Base-by-base conservation (phyloP, 2,888 invertebrate genomes). In the Cartodere bifasciata region DNA sequence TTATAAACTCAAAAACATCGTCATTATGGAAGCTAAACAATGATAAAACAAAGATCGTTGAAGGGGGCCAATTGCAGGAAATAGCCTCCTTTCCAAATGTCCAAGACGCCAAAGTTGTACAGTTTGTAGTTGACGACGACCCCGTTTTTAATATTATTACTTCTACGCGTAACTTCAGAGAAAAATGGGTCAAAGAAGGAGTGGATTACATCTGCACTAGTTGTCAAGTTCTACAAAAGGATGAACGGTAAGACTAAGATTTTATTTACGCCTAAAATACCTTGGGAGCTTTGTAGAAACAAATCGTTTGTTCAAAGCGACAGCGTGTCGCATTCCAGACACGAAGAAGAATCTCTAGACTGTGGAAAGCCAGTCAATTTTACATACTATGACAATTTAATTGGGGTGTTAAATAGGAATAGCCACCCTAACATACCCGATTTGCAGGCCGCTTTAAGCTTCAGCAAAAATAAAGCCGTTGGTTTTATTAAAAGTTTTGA, bases 331-430 rank as follows among this genome's bases (percentile, higher is more conserved):
- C n/a, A n/a, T n/a, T n/a, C n/a, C n/a, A n/a, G n/a, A n/a, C n/a
- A 70, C 68, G 40, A 43, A 27, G 76, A 77, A 48, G 75, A 80
- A 49, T 67, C 72, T 40, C 64, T 84, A 46, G 83, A 84, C 52
- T 86, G 86, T 59, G 85, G 85, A 3, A 82, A 82, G 61, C 75
- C 83, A 31, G 85, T 83, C 2, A 87, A 88, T 61, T 82, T 78
- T 53, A 88, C 88, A 3, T 83, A 83, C 55, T 88, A 86, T 60
- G 90, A 90, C 58, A 85, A 85, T 57, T 64, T 88, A 36, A 76
- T 83, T 29, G 88, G 88, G 11, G 79, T 90, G 17, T 75, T 81
- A n/a, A 75, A 84, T 49, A 67, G 87, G 38, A 75, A 81, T 47
- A 73, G 77, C 50, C 86, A 87, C 62, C 83, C 84, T 0, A 72